Base-by-base conservation (phyloP, 2,888 invertebrate species). In the Scaptomyza caliginosa region DNA sequence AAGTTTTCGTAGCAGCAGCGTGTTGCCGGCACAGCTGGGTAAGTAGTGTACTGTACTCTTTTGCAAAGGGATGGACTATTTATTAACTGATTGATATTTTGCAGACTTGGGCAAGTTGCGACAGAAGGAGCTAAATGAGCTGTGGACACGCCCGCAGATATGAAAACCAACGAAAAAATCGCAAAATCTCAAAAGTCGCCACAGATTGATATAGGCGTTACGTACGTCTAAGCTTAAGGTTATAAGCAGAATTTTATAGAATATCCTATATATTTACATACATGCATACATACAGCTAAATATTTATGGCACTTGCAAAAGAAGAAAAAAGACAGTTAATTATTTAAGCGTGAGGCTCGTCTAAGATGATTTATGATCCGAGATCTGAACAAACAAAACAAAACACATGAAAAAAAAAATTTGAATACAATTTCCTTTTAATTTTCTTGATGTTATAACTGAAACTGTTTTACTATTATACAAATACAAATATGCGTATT, bases 71-170 rank as follows among this genome's bases (percentile, higher is more conserved):
- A 8, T 2, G 8, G 8, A 32, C 21, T n/a, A 30, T 26, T 21
- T 0, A 24, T 23, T 24, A 30, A 19, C 7, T 28, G 43, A 0
- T 13, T 5, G 6, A 16, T 26, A 24, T 10, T 23, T 62, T 67
- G 2, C 45, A 90, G 89, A 89, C 30, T 78, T 89, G 39, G 89
- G 89, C 32, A 90, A 90, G 72, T 60, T 89, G 48, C 84, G 88
- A 21, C 88, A 89, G 48, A 89, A 89, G 71, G 89, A 90, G 60
- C 57, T 90, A 60, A 89, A 86, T 60, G 89, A 89, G 48, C 75
- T 89, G 2, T 89, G 89, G 90, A 86, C 90, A 5, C 75, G 89
- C 26, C 89, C 89, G 73, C 89, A 89, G 63, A 88, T 90, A 62
- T 89, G 89, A 89, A 87, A 84, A 36, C 58, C 81, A 68, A 51